These are phyloP conservation scores for Spisula subtruncata DNA, from an alignment of 2,888 invertebrate species.

Conservation along the genomic window DNA sequence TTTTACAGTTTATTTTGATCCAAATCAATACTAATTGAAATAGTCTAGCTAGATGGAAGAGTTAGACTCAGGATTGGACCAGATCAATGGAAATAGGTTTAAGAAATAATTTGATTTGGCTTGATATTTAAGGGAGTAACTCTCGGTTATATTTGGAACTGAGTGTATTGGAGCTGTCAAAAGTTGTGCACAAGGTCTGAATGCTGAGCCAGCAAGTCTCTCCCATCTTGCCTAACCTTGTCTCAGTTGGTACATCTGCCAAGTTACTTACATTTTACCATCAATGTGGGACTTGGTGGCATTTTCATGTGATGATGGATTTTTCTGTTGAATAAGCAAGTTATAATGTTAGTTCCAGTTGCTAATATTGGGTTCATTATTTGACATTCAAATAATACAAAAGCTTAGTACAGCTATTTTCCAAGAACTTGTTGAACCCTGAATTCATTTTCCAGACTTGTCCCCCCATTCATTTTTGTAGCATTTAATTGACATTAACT, in stretches of 20 bases:
- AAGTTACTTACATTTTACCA: not conserved
- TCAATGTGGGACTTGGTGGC: not conserved
- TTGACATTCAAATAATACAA: not conserved
- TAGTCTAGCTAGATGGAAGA: not conserved
- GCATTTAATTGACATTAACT: not conserved
- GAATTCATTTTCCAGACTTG: not conserved
- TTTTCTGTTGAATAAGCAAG: slow-evolving; percentile 6
- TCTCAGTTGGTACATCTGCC: not conserved
- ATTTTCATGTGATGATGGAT: not conserved
- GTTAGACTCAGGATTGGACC: not conserved
- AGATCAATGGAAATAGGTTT: not conserved
- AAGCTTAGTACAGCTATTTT: not conserved
- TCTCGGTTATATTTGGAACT: not conserved
- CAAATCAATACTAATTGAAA: not conserved
- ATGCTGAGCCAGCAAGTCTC: not conserved
- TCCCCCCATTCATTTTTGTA: not conserved
- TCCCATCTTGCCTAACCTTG: not conserved
- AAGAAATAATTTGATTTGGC: not conserved
- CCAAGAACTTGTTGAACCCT: not conserved
- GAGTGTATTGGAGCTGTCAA: not conserved
- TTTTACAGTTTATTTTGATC: not conserved
- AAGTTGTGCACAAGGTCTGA: not conserved
- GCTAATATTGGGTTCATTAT: not conserved
- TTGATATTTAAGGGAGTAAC: not conserved
- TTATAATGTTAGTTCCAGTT: not conserved